Evolutionary conservation across 2,888 invertebrate species (phyloP), one percentile per base, ranked within the genome.

Genomic region (Antheraea assamensis): DNA sequence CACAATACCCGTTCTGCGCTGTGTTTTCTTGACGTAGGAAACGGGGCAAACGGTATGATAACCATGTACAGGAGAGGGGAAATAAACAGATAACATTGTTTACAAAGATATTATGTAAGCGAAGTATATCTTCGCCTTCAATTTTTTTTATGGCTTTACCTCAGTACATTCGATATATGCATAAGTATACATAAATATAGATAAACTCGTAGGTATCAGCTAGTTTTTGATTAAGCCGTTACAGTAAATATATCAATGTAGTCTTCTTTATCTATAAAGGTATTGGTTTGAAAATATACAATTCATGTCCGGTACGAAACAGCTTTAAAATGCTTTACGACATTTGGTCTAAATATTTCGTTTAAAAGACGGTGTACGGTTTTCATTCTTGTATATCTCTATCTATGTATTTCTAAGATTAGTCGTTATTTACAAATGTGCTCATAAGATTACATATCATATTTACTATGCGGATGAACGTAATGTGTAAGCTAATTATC

Each of bases 401-500:
- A n/a, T 35, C 7, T n/a, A n/a, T 35, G n/a, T 27, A 64, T 64
- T 30, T 64, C 10, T 58, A 58, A 19, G 66, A 66, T 66, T 66
- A 66, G 31, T 3, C 5, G 17, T 19, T 66, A 68, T 68, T 68
- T 31, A 68, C 68, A 35, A 35, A 68, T 21, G 35, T 35, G 68
- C n/a, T 35, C 35, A 68, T 35, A 68, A 68, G 68, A 68, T 68
- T 68, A 35, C 35, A 68, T 68, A 68, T 68, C 61, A 64, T 68
- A 35, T 68, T 68, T 68, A 68, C 68, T 21, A 2, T 68, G 35
- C 68, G 68, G 35, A 35, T 68, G 35, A 68, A n/a, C 68, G 68
- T 68, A 68, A 68, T 68, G 68, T 68, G 68, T 68, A 35, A 68
- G 35, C n/a, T 35, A 68, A 68, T 68, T 68, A 68, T 35, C 68